Percentiles rank a stretch among this genome's conserved stretches.
Evolutionary conservation across 64 coral and sea anemone genomes (phyloP).

Genomic region (Pocillopora damicornis): DNA sequence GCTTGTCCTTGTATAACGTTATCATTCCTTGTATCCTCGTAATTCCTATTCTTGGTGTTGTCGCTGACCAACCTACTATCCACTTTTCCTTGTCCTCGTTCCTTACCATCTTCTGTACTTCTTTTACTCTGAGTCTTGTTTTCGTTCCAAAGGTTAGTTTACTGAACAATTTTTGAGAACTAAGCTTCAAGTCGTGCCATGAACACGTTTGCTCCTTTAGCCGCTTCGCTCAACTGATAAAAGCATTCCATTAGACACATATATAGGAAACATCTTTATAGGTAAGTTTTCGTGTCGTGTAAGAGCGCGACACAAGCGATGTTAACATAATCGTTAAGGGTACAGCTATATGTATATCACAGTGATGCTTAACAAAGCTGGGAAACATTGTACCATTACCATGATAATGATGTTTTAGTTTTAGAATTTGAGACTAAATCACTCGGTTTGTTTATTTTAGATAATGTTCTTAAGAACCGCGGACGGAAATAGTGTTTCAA

Average conservation of each 20-base stretch:
- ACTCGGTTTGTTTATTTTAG: not conserved
- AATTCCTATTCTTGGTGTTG: constrained; percentile 33
- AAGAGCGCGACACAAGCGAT: too few relatives aligned
- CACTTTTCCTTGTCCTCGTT: constrained; percentile 57
- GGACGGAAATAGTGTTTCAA: not conserved
- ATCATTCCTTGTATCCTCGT: constrained; percentile 62
- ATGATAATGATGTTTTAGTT: not conserved
- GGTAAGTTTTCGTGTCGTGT: too few relatives aligned
- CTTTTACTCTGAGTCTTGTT: constrained; percentile 61
- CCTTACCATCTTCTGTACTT: constrained; percentile 69
- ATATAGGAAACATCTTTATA: too few relatives aligned
- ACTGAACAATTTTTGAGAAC: too few relatives aligned
- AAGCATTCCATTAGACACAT: too few relatives aligned
- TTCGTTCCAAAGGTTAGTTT: constrained; percentile 80
- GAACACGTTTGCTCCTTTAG: too few relatives aligned
- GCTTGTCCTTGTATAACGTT: constrained; percentile 81
- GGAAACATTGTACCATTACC: too few relatives aligned
- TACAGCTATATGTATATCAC: too few relatives aligned
- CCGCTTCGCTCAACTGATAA: too few relatives aligned
- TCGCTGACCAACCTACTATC: constrained; percentile 37
- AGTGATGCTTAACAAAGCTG: too few relatives aligned
- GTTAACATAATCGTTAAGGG: too few relatives aligned
- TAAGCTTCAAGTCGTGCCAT: too few relatives aligned
- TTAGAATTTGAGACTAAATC: not conserved
- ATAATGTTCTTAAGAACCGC: not conserved